A percentile compares a stretch with the other conserved stretches of the same genome.
phyloP scores from a whole-genome alignment of 1,140 invertebrate species.

The Zaprionus tsacasi region DNA sequence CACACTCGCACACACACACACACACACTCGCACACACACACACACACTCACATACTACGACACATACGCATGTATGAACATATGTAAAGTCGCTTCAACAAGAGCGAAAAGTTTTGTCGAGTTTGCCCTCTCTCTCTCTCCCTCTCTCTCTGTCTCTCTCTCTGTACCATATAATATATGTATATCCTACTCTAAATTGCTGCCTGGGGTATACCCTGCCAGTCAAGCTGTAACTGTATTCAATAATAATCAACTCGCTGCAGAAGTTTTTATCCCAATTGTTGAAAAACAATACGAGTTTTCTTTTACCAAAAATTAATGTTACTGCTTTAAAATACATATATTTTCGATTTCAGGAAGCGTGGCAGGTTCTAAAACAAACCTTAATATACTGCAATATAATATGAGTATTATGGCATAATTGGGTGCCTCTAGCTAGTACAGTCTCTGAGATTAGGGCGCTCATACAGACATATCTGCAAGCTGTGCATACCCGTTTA shows the following conservation, averaged over 20 bases:
- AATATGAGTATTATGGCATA: too few relatives aligned
- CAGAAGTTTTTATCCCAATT: too few relatives aligned
- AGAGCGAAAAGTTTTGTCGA: conserved; percentile 19
- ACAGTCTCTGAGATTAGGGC: too few relatives aligned
- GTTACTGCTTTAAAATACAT: too few relatives aligned
- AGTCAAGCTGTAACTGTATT: background rate
- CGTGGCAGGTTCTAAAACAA: too few relatives aligned
- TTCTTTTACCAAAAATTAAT: too few relatives aligned
- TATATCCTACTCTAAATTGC: conserved; percentile 1
- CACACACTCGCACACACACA: conserved; percentile 1
- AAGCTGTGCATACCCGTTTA: background rate
- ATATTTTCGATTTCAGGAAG: too few relatives aligned
- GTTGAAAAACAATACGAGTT: too few relatives aligned
- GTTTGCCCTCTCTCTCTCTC: conserved; percentile 1
- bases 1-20: background rate
- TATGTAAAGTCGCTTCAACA: conserved; percentile 32
- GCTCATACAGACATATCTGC: background rate
- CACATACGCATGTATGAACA: conserved; percentile 13
- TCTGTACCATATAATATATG: background rate
- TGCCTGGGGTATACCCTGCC: background rate
- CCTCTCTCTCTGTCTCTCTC: background rate
- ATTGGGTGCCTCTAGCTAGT: too few relatives aligned
- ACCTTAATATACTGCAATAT: too few relatives aligned
- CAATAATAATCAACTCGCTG: background rate
- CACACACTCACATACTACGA: background rate